Percentiles rank a stretch among this genome's conserved stretches.
Conservation (phyloP, 2,113 vertebrate species). For the Plecotus auritus region DNA sequence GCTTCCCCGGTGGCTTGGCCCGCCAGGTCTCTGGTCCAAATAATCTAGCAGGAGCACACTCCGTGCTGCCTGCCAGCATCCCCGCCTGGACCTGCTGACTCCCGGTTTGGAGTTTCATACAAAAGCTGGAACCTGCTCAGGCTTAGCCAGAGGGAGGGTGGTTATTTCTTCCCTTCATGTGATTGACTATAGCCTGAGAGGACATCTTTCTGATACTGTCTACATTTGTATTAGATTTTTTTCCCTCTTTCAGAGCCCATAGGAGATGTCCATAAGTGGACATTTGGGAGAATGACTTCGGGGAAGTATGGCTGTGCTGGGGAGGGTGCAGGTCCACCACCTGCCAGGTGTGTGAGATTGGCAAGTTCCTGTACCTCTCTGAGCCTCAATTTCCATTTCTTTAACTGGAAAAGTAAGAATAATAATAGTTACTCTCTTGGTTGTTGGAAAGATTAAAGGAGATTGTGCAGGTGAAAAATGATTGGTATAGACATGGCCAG, state of each 20-base stretch:
- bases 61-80: slow-evolving; percentile 6
- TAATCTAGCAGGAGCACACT: slow-evolving; percentile 34
- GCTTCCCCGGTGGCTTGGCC: not conserved
- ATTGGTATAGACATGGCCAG: no score
- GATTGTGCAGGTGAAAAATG: not conserved
- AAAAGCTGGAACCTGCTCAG: slow-evolving; percentile 9
- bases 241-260: not conserved
- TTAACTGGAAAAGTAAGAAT: not conserved
- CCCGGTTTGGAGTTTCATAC: not conserved
- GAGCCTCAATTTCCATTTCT: slow-evolving; percentile 43
- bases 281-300: not conserved
- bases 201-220: not conserved
- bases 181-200: not conserved
- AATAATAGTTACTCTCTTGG: not conserved
- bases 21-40: slow-evolving; percentile 13
- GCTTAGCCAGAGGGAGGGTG: slow-evolving; percentile 21
- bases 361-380: not conserved
- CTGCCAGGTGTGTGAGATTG: not conserved
- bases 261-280: not conserved
- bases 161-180: slow-evolving; percentile 45
- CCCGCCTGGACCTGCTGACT: slow-evolving; percentile 2
- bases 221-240: not conserved
- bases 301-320: rapidly evolving
- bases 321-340: rapidly evolving
- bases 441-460: not conserved